Conservation (phyloP, 1,140 invertebrate species). For the Rhopalosiphum padi region DNA sequence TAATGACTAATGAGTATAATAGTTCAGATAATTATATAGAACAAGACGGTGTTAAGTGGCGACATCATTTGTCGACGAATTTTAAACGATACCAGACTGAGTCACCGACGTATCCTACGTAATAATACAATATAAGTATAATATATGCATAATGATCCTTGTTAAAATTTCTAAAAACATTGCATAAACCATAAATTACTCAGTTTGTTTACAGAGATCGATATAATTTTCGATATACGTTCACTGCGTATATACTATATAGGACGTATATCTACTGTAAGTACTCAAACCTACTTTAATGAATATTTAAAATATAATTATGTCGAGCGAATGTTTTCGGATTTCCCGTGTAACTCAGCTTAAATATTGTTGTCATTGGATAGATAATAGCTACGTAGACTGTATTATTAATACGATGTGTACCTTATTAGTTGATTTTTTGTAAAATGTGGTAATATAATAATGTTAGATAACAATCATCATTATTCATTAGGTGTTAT, state of each 20-base stretch:
- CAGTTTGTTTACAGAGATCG: background rate
- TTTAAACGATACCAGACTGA: background rate
- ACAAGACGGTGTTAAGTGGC: background rate
- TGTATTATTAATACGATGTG: background rate
- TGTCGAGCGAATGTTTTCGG: background rate
- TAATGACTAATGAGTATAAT: background rate
- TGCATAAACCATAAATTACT: background rate
- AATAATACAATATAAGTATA: background rate
- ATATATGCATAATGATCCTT: background rate
- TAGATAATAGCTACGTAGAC: background rate
- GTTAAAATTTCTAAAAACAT: background rate
- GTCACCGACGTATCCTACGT: background rate
- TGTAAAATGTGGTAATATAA: slow-evolving; percentile 1
- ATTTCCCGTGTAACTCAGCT: background rate
- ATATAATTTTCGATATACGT: background rate
- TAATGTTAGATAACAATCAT: slow-evolving; percentile 5
- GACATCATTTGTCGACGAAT: background rate
- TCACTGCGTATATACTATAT: background rate
- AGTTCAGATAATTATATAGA: background rate
- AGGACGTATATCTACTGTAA: background rate
- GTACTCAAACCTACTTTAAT: background rate
- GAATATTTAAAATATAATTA: background rate
- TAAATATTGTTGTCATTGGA: background rate
- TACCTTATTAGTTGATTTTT: background rate
- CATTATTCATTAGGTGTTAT: slow-evolving; percentile 15